phyloP scores from a whole-genome alignment of 37 sponge, comb jelly and placozoan genomes.

The Crambe crambe region DNA sequence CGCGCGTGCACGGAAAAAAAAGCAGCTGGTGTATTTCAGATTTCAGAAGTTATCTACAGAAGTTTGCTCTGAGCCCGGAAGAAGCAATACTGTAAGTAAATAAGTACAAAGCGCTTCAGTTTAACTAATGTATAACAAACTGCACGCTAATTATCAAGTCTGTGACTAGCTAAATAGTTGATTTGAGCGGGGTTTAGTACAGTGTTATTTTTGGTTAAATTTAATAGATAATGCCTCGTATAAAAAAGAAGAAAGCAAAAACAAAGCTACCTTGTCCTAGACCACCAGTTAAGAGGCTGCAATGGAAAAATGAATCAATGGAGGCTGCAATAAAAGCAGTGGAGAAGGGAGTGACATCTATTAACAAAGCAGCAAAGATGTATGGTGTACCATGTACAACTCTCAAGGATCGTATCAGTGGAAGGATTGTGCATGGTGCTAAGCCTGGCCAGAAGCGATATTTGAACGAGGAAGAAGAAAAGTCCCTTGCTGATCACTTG shows the following conservation, averaged over 20 bases:
- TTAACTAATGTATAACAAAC: background rate
- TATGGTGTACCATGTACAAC: conserved; percentile 8
- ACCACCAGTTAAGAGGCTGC: background rate
- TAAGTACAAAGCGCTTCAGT: background rate
- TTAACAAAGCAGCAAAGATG: background rate
- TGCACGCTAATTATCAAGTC: background rate
- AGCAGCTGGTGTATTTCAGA: background rate
- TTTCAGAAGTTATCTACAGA: background rate
- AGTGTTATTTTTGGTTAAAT: too few species aligned
- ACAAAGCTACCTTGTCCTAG: background rate
- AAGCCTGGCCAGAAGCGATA: too few species aligned
- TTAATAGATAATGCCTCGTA: background rate
- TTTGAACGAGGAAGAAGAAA: background rate
- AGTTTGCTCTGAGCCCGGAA: background rate
- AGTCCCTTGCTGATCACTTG: background rate
- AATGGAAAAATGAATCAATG: background rate
- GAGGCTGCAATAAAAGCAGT: background rate
- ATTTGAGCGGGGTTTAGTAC: background rate
- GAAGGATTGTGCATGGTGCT: too few species aligned
- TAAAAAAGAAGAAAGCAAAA: background rate
- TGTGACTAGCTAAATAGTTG: background rate
- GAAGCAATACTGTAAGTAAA: background rate
- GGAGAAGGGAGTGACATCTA: background rate
- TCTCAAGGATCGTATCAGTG: conserved; percentile 2
- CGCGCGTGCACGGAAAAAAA: background rate